Conservation (phyloP, 2,113 vertebrate species). For the Stomatorhinus ivindoensis region DNA sequence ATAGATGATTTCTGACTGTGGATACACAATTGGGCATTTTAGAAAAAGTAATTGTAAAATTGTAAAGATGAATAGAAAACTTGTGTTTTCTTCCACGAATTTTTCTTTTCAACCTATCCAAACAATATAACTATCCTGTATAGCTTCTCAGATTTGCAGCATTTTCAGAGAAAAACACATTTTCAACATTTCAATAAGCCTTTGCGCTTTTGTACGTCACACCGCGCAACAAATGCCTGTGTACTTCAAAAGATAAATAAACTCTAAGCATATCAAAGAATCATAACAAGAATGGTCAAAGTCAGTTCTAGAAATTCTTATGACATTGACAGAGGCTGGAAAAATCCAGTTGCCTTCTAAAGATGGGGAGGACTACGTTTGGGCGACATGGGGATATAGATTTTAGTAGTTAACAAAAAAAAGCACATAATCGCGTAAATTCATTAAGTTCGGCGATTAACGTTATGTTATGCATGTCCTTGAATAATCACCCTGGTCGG, state of each 20-base stretch:
- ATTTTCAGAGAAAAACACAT: not conserved
- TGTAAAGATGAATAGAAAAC: not conserved
- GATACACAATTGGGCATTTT: not conserved
- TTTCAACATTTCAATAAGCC: not conserved
- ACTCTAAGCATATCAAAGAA: not conserved
- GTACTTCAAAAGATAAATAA: not conserved
- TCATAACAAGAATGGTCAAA: not conserved
- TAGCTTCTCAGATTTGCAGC: not conserved
- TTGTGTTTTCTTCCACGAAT: not conserved
- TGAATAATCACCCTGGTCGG: slow-evolving; percentile 33
- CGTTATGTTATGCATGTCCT: slow-evolving; percentile 33
- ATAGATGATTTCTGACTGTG: not conserved
- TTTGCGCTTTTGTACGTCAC: not conserved
- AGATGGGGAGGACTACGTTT: not conserved
- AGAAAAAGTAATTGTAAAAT: not conserved
- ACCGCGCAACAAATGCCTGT: not conserved
- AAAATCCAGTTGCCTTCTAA: not conserved
- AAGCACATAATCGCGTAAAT: not conserved
- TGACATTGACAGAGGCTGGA: not conserved
- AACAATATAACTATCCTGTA: not conserved
- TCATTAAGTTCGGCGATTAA: not conserved
- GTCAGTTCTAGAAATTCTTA: not conserved
- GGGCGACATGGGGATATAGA: not conserved
- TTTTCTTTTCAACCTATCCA: not conserved
- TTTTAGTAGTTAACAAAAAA: not conserved